Conservation (phyloP, 2,797 vertebrate species). For the Pseudocheirus occidentalis region DNA sequence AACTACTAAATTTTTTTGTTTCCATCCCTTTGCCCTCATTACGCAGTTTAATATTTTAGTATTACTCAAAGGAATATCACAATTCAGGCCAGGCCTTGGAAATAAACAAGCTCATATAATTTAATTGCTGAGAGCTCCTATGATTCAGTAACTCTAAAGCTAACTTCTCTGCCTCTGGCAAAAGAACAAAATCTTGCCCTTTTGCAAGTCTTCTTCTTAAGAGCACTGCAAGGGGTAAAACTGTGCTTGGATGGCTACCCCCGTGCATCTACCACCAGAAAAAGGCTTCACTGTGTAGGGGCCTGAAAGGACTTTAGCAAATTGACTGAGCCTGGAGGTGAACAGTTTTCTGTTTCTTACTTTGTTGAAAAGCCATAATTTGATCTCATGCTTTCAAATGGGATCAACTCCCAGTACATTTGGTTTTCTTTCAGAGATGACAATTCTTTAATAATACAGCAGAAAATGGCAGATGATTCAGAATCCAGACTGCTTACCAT, state of each 20-base stretch:
- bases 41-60: slow-evolving; percentile 11
- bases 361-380: slow-evolving; percentile 48
- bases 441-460: slow-evolving; percentile 46
- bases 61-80: background rate
- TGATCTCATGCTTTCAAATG: slow-evolving; percentile 53
- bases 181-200: slow-evolving; percentile 42
- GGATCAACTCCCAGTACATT: slow-evolving; percentile 57
- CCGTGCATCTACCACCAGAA: slow-evolving; percentile 36
- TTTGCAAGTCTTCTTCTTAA: slow-evolving; percentile 36
- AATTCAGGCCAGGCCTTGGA: slow-evolving; percentile 1
- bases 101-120: slow-evolving; percentile 15
- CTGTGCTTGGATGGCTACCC: slow-evolving; percentile 47
- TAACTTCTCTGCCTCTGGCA: slow-evolving; percentile 27
- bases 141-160: slow-evolving; percentile 34
- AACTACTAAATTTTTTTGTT: slow-evolving; percentile 2
- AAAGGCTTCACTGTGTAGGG: background rate
- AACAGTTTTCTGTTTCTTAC: slow-evolving; percentile 42
- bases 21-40: background rate
- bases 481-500: background rate
- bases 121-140: slow-evolving; percentile 31
- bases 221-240: slow-evolving; percentile 33
- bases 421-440: background rate
- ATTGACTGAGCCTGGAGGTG: slow-evolving; percentile 39
- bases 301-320: slow-evolving; percentile 16
- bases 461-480: slow-evolving; percentile 29